Base-by-base conservation (phyloP, 2,113 vertebrate species). In the Sapayoa aenigma region DNA sequence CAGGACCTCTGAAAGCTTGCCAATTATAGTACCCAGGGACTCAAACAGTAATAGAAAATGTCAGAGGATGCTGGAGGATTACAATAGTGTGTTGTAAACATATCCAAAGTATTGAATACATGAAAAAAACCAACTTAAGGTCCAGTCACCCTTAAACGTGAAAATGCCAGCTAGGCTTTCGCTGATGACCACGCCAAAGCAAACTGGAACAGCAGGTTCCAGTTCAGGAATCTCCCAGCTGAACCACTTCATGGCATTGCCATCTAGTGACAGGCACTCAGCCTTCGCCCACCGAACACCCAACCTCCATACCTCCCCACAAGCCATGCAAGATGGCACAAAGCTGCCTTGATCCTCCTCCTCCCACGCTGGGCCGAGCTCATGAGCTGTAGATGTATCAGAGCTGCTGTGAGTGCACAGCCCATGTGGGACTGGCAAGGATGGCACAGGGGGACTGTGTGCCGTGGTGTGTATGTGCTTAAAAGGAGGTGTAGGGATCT, bases 351-450 rank as follows among this genome's bases (percentile, higher is more conserved):
- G 8, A 9, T 44, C 14, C 13, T 49, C 8, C 35, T 80, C 59
- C 31, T 74, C 17, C 65, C 67, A 13, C 2, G 0, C 9, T 3
- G 58, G 23, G 30, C 59, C 14, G 3, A 33, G 66, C 82, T 39
- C 65, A 1, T 6, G 1, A 47, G 16, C 12, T 27, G 24, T 3
- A 56, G 25, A 5, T 14, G 50, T 44, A 4, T 7, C 0, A 0
- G 9, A 22, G 55, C 49, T 41, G 27, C n/a, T 3, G 7, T 1
- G 77, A n/a, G 27, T 1, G 55, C 42, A 8, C 41, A 35, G 76
- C 68, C n/a, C 3, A 0, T 5, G 2, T 0, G 1, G 53, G 41
- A 4, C 50, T 1, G 41, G 35, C 41, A 21, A 0, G 1, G 30
- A 6, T 1, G 46, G 41, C 25, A 42, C 1, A 8, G 1, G 27